These are phyloP conservation scores for Hexactinellida sp. DNA, from an alignment of 37 sponge, comb jelly and placozoan species.

Conservation along the genomic window DNA sequence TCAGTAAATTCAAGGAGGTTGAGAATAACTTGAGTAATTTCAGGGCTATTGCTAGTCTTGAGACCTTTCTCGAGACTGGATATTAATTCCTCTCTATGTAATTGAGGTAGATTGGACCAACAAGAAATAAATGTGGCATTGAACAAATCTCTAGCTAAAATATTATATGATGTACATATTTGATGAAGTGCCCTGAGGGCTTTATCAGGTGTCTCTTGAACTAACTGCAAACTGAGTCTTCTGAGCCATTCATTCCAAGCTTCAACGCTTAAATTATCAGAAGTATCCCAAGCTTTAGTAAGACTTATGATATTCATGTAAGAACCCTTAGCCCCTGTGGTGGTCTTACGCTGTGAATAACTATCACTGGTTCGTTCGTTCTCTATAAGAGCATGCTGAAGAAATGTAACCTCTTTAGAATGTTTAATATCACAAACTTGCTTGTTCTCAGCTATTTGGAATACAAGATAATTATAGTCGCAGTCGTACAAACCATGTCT, in stretches of 20 bases:
- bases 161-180: slow-evolving; percentile 2
- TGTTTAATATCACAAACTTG: not conserved
- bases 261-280: not conserved
- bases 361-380: not conserved
- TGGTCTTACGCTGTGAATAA: not conserved
- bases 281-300: not conserved
- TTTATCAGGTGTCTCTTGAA: slow-evolving; percentile 84
- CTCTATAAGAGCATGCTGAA: not conserved
- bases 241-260: slow-evolving; percentile 85
- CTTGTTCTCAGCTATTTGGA: not conserved
- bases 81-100: slow-evolving; percentile 71
- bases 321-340: slow-evolving; percentile 6
- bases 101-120: slow-evolving; percentile 71
- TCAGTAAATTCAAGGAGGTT: slow-evolving; percentile 97
- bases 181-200: slow-evolving; percentile 28
- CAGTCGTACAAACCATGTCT: not conserved
- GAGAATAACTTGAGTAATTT: slow-evolving; percentile 81
- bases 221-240: slow-evolving; percentile 75
- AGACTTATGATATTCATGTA: slow-evolving; percentile 18
- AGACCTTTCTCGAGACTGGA: slow-evolving; percentile 67
- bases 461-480: not conserved
- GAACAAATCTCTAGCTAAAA: slow-evolving; percentile 56
- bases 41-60: slow-evolving; percentile 65
- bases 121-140: slow-evolving; percentile 96
- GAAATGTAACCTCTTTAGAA: not conserved